Evolutionary conservation across 1,140 invertebrate genomes (phyloP), one percentile per base, ranked within the genome.

Genomic region (Ectropis grisescens): DNA sequence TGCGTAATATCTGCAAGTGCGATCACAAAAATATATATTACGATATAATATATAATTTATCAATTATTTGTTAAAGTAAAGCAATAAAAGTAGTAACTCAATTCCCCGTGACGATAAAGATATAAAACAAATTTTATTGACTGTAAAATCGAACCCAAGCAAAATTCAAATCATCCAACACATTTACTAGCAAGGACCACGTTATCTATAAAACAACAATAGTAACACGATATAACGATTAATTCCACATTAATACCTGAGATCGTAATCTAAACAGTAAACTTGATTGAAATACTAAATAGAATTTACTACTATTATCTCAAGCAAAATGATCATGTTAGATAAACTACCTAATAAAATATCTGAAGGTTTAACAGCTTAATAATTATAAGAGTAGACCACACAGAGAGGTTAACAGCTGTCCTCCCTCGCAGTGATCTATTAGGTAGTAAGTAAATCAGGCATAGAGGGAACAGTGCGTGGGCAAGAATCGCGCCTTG

Each of bases 381-480:
- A 67, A 69, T 66, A 56, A 53, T 54, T 50, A 51, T 54, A 45
- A 58, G 32, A 14, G 11, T 40, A 52, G 68, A 65, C 65, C 68
- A 69, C 65, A 69, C 68, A 46, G 50, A 52, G 45, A 37, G 13
- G 12, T 37, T 31, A 42, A 41, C 47, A 41, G 41, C 29, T 47
- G 62, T 67, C 69, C 69, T 58, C 68, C 65, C 57, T 40, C 60
- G 62, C 65, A 60, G 33, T 66, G 58, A 60, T 60, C 54, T 66
- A 65, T 57, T 44, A 37, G 16, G 3, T 19, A 4, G 16, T 8
- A 19, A 3, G 16, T 19, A 19, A 19, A 19, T 8, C 16, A 19
- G 8, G 47, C 55, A 54, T 43, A 45, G 29, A 25, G 41, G 50
- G 34, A 55, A 41, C 26, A 51, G 19, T 22, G 58, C 54, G 61